Evolutionary conservation across 2,797 vertebrate species (phyloP), one percentile per base, ranked within the genome.

Genomic region (Chloroceryle inda): DNA sequence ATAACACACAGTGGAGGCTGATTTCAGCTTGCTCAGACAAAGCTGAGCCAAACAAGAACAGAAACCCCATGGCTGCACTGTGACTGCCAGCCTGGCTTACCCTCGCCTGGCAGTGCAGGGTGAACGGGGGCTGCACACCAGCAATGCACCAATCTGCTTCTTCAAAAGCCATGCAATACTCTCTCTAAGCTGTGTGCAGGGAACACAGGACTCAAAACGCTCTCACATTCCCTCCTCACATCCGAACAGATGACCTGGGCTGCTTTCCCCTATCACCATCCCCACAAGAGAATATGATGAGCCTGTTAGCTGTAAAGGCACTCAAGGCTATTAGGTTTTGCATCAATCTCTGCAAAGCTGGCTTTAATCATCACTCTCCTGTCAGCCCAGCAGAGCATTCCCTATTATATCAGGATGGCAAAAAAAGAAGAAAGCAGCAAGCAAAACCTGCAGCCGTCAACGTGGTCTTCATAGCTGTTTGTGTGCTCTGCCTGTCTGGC

Each of bases 321-420:
- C 56, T 76, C 62, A 45, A 50, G 2, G 2, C n/a, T 63, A 47
- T 10, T 20, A 64, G 33, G 29, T 38, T 73, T 93, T 79, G 50
- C 71, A 85, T 82, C 84, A 87, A 35, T 82, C 64, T 80, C 64
- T 72, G 87, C 68, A 93, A 74, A 92, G 61, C 59, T 78, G 76
- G 6, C 40, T 90, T 69, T 64, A 77, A 92, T 74, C 87, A 82
- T 53, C 68, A 49, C 58, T 83, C 68, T 79, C 27, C 29, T 88
- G 66, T 55, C 89, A 91, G 53, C n/a, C 22, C 61, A 52, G 50
- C 9, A 49, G 64, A 92, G 29, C 47, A 27, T 37, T 72, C 83
- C 27, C 62, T 50, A n/a, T 14, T 71, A 20, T 13, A 91, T 47
- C 22, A 63, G 88, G 71, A 74, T 71, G 44, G 52, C 20, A 81